phyloP scores from a whole-genome alignment of 2,888 invertebrate genomes.

The Amblyjoppa proteus region DNA sequence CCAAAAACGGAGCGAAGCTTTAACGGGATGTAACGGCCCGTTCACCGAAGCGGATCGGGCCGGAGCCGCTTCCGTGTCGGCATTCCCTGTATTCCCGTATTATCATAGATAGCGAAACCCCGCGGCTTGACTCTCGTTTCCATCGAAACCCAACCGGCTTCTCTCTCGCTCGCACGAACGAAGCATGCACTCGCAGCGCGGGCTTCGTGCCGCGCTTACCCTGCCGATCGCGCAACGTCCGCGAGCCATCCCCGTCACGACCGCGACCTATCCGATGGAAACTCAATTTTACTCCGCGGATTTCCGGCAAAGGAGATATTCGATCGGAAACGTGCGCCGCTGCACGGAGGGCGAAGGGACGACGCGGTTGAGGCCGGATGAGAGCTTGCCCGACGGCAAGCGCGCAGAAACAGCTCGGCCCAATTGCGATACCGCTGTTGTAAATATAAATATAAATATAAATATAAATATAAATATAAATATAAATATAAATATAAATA shows the following conservation, averaged over 20 bases:
- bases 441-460: no score
- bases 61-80: slow-evolving; percentile 38
- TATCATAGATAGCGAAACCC: slow-evolving; percentile 54
- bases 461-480: no score
- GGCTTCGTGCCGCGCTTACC: slow-evolving; percentile 27
- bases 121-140: not conserved
- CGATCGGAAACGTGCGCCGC: slow-evolving; percentile 12
- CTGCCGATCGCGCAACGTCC: not conserved
- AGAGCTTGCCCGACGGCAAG: not conserved
- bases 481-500: no score
- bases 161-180: not conserved
- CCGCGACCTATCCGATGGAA: slow-evolving; percentile 36
- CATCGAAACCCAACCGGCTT: not conserved
- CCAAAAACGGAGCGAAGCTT: slow-evolving; percentile 41
- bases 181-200: not conserved
- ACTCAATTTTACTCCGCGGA: slow-evolving; percentile 47
- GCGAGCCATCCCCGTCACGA: not conserved
- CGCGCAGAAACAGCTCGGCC: no score
- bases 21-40: slow-evolving; percentile 36
- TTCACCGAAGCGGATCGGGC: slow-evolving; percentile 38
- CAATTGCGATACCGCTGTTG: no score
- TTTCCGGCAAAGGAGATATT: slow-evolving; percentile 53
- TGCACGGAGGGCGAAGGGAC: slow-evolving; percentile 16
- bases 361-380: not conserved
- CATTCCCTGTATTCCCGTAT: slow-evolving; percentile 8